phyloP scores from a whole-genome alignment of 2,888 invertebrate species.

The Pegoplata infirma region DNA sequence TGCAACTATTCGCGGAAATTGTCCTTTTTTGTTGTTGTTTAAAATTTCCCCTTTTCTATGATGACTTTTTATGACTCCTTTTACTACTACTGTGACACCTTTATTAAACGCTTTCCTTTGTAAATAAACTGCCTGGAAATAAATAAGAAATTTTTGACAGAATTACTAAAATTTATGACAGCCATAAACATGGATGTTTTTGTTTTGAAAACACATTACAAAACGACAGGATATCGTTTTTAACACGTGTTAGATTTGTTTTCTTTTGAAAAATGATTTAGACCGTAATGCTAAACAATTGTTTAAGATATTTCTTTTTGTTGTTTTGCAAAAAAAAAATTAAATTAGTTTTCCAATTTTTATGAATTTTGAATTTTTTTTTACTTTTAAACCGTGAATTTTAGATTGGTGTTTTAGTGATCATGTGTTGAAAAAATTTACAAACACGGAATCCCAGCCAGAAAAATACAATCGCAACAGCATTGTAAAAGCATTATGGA shows the following conservation, averaged over 20 bases:
- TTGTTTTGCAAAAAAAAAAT: too few species aligned
- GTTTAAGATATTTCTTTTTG: too few species aligned
- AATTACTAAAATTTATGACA: conserved; percentile 33
- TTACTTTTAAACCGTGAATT: too few species aligned
- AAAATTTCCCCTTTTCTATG: too few species aligned
- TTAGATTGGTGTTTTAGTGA: too few species aligned
- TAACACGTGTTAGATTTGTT: conserved; percentile 56
- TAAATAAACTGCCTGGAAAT: neutral
- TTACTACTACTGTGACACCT: conserved; percentile 30
- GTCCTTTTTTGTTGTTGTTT: neutral
- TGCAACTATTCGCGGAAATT: conserved; percentile 5
- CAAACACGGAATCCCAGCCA: too few species aligned
- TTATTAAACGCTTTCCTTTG: conserved; percentile 17
- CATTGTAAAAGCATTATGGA: too few species aligned
- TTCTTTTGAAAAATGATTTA: neutral
- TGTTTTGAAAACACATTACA: conserved; percentile 41
- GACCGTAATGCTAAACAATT: neutral
- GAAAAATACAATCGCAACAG: too few species aligned
- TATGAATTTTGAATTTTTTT: too few species aligned
- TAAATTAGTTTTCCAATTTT: too few species aligned
- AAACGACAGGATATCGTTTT: conserved; percentile 41
- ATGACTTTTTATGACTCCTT: conserved; percentile 11
- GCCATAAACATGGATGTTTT: conserved; percentile 16
- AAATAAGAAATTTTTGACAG: neutral
- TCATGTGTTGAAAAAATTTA: too few species aligned